phyloP scores from a whole-genome alignment of 2,113 vertebrate genomes.

The Hippocampus zosterae region DNA sequence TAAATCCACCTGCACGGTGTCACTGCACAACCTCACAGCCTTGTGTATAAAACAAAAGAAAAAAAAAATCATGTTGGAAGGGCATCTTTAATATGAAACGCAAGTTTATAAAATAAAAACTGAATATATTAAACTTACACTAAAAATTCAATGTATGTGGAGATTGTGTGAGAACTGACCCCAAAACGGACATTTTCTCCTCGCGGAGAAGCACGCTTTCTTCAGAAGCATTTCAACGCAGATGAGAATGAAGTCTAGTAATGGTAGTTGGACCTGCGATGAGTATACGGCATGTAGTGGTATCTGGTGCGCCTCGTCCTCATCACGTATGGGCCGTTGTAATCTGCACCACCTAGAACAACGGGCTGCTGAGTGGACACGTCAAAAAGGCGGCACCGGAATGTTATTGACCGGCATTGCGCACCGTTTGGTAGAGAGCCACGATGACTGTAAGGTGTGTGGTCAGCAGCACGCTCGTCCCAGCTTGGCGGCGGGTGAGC shows the following conservation, averaged over 20 bases:
- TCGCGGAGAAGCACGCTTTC: background rate
- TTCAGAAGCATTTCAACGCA: too few relatives aligned
- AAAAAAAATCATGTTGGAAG: too few relatives aligned
- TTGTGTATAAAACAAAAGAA: too few relatives aligned
- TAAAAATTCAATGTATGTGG: background rate
- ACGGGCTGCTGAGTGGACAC: background rate
- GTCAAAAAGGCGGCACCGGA: background rate
- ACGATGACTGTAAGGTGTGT: background rate
- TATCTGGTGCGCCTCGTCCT: conserved; percentile 23
- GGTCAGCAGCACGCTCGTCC: background rate
- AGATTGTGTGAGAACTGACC: background rate
- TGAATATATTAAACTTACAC: background rate
- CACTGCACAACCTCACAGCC: too few relatives aligned
- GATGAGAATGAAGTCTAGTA: background rate
- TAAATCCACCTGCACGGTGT: too few relatives aligned
- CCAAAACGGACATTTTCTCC: too few relatives aligned
- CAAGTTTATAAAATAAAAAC: background rate
- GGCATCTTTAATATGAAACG: background rate
- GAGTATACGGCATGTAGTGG: conserved; percentile 37
- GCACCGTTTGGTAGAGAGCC: background rate
- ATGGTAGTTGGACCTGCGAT: background rate
- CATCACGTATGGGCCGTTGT: conserved; percentile 19
- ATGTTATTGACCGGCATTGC: background rate
- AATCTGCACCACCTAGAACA: conserved; percentile 21
- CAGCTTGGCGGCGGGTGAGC: background rate